Base-by-base conservation (phyloP, 2,113 vertebrate genomes). In the Corythornis cristatus region DNA sequence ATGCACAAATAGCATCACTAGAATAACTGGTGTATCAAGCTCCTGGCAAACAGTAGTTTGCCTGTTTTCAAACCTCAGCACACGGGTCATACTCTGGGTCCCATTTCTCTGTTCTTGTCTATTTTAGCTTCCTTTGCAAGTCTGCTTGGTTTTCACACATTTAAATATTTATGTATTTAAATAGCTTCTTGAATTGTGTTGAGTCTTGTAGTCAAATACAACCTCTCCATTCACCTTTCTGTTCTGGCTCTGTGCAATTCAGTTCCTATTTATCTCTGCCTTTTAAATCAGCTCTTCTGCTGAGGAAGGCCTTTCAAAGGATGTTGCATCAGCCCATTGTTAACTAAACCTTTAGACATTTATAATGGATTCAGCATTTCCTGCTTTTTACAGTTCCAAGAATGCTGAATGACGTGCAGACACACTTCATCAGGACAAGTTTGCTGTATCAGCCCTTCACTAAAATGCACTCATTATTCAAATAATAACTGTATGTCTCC, bases 401-500 rank as follows among this genome's bases (percentile, higher is more conserved):
- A 94, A 96, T 88, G 93, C 94, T 88, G 93, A 93, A 93, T 96
- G 93, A 96, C 78, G 85, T 92, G 89, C 91, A 96, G 84, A 82
- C 89, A 88, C 91, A 85, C 89, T 95, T 94, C 94, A 96, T 96
- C 94, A 95, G 93, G 95, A 19, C 85, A 72, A 83, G 94, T 92
- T 65, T 95, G 96, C 95, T 96, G 96, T 84, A 95, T 96, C 96
- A 94, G 96, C 94, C 95, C 95, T 91, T 95, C 85, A 56, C 91
- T 91, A 85, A 93, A 92, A 96, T 89, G 80, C 84, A 57, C 75
- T 96, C 81, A 71, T 95, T 96, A 95, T 96, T 95, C 82, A 91
- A 95, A 94, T 94, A 95, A 96, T 96, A 79, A 90, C 94, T 80
- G 29, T 89, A 11, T 91, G 91, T 96, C 83, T 95, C 60, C 95